Evolutionary conservation across 2,888 invertebrate species (phyloP).

Genomic region (Tanaodytes sp.): DNA sequence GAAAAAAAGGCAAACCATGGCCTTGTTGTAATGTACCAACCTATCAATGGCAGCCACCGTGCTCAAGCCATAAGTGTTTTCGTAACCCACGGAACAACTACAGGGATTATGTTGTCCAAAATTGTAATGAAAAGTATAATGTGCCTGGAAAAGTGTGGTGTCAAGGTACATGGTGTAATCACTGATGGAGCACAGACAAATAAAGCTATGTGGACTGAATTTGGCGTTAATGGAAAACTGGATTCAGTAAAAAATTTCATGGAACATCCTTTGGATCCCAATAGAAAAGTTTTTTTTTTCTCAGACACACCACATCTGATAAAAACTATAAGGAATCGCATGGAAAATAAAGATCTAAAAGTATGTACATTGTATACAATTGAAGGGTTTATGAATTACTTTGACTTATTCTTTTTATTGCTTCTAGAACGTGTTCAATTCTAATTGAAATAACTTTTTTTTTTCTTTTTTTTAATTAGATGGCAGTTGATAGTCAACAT

Average conservation of each 20-base stretch:
- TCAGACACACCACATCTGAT: constrained; percentile 4
- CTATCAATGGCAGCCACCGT: constrained; percentile 39
- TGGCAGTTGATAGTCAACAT: neutral
- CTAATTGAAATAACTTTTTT: no score
- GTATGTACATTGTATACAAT: constrained; percentile 3
- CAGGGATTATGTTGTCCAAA: neutral
- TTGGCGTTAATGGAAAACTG: constrained; percentile 3
- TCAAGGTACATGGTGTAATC: constrained; percentile 6
- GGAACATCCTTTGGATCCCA: constrained; percentile 5
- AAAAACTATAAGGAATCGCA: constrained; percentile 7
- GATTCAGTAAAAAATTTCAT: constrained; percentile 2
- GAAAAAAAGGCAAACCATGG: constrained; percentile 47
- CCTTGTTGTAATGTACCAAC: constrained; percentile 54
- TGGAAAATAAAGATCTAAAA: constrained; percentile 5
- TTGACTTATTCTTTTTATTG: neutral
- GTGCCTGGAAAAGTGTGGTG: constrained; percentile 7
- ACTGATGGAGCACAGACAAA: constrained; percentile 6
- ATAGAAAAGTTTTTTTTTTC: constrained; percentile 12
- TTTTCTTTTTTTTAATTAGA: neutral
- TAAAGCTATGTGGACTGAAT: neutral
- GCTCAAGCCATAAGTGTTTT: constrained; percentile 8
- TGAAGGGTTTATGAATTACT: neutral
- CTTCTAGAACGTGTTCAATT: no score
- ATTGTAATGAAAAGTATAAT: constrained; percentile 2
- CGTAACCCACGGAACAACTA: neutral